Evolutionary conservation across 2,797 vertebrate species (phyloP).

Genomic region (Agapornis canus): DNA sequence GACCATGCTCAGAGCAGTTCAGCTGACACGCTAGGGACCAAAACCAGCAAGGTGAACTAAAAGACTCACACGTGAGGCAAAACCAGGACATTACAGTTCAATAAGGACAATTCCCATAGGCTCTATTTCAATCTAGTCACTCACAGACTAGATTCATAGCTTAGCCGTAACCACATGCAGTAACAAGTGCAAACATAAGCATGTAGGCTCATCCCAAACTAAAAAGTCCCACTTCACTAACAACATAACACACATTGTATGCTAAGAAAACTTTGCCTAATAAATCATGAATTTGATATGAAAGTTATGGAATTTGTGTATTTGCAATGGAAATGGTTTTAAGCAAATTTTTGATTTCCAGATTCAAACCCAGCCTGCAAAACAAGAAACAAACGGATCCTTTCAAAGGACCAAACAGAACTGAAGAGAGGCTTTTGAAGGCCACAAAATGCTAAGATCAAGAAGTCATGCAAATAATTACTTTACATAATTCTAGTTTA

Average conservation of each 20-base stretch:
- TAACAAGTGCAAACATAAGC: neutral
- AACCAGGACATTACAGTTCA: rapidly evolving
- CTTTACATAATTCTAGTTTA: neutral
- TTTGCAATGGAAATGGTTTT: neutral
- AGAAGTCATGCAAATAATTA: neutral
- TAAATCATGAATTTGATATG: neutral
- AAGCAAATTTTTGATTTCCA: neutral
- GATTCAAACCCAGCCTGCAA: neutral
- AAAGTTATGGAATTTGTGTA: neutral
- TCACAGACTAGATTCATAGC: neutral
- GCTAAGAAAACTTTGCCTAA: neutral
- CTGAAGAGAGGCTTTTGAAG: neutral
- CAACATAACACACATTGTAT: rapidly evolving
- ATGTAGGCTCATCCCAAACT: neutral
- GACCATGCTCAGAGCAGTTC: slow-evolving; percentile 94
- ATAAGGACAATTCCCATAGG: rapidly evolving
- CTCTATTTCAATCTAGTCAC: neutral
- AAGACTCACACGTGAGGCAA: neutral
- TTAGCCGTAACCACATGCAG: neutral
- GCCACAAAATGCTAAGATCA: neutral
- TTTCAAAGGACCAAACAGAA: neutral
- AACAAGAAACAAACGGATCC: neutral
- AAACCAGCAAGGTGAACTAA: neutral
- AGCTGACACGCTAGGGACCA: slow-evolving; percentile 89
- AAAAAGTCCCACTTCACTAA: neutral